Percentiles rank a stretch among this genome's conserved stretches.
Conservation (phyloP, 1,140 invertebrate species). For the Caenorhabditis tropicalis region DNA sequence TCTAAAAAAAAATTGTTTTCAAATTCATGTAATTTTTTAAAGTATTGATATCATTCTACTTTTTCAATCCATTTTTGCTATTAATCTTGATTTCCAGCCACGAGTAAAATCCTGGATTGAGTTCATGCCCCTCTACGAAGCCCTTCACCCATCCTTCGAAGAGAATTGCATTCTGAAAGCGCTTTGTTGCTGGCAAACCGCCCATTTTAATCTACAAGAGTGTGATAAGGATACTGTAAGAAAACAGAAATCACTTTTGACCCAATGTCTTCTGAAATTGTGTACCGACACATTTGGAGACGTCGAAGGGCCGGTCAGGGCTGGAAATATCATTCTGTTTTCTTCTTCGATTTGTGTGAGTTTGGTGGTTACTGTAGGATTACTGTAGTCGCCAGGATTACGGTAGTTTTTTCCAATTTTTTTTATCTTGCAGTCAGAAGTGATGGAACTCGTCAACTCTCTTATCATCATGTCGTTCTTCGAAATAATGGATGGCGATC, state of each 20-base stretch:
- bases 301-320: background rate
- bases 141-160: background rate
- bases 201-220: conserved; percentile 11
- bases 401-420: too few relatives aligned
- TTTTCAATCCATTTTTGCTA: too few relatives aligned
- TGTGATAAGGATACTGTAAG: conserved; percentile 22
- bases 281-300: background rate
- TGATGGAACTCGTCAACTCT: conserved; percentile 22
- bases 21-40: too few relatives aligned
- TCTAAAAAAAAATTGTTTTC: too few relatives aligned
- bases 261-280: background rate
- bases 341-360: conserved; percentile 13
- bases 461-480: conserved; percentile 33
- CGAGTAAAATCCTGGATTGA: conserved; percentile 4
- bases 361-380: background rate
- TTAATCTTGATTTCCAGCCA: background rate
- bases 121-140: background rate
- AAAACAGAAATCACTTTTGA: background rate
- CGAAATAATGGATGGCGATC: conserved; percentile 15
- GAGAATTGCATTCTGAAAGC: background rate
- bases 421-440: background rate
- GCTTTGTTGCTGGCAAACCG: conserved; percentile 5
- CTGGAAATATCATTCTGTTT: conserved; percentile 5
- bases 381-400: too few relatives aligned
- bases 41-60: too few relatives aligned